These are phyloP conservation scores for Diadophis punctatus DNA, from an alignment of 2,113 vertebrate genomes.

Conservation along the genomic window DNA sequence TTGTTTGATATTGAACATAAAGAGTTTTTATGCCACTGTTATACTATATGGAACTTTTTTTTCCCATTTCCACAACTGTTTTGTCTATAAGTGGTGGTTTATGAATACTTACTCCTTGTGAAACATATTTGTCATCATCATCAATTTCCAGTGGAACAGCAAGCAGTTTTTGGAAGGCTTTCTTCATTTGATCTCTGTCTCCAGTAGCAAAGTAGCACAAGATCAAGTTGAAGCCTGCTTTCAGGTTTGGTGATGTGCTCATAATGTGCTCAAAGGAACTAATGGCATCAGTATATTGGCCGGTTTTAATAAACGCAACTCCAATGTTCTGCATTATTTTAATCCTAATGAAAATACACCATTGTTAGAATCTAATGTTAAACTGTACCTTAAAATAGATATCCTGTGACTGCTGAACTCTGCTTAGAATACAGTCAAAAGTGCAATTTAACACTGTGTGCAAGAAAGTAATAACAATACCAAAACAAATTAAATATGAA, in stretches of 20 bases:
- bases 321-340: slow-evolving; percentile 98
- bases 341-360: slow-evolving; percentile 74
- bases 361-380: neutral
- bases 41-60: neutral
- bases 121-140: slow-evolving; percentile 89
- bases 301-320: slow-evolving; percentile 87
- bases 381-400: neutral
- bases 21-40: neutral
- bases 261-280: slow-evolving; percentile 94
- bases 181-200: slow-evolving; percentile 92
- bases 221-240: slow-evolving; percentile 90
- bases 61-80: neutral
- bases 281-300: slow-evolving; percentile 88
- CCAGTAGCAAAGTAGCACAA: slow-evolving; percentile 90
- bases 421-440: neutral
- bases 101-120: slow-evolving; percentile 77
- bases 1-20: neutral
- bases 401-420: slow-evolving; percentile 2
- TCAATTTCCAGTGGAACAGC: slow-evolving; percentile 85
- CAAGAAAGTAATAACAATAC: neutral
- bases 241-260: slow-evolving; percentile 85
- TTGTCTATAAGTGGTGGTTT: neutral
- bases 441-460: neutral
- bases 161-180: slow-evolving; percentile 91
- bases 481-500: neutral